These are phyloP conservation scores for Limnephilus rhombicus DNA, from an alignment of 2,888 invertebrate genomes.

Conservation along the genomic window DNA sequence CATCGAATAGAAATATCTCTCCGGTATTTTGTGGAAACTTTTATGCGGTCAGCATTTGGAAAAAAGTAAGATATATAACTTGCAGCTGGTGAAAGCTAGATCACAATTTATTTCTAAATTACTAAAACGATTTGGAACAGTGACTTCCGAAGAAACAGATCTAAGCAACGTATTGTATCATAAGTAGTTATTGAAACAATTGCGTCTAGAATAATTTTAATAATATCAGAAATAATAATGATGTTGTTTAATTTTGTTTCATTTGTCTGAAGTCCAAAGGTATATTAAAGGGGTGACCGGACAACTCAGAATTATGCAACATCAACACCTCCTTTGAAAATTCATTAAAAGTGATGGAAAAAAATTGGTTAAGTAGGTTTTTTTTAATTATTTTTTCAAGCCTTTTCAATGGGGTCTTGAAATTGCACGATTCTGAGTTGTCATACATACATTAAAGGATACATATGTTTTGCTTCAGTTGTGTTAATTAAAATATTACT, in stretches of 20 bases:
- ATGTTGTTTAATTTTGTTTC: neutral
- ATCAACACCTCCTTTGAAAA: too few relatives aligned
- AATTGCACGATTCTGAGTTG: too few relatives aligned
- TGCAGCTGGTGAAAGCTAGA: neutral
- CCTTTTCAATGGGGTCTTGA: too few relatives aligned
- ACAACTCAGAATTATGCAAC: too few relatives aligned
- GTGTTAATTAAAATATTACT: neutral
- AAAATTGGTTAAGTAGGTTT: too few relatives aligned
- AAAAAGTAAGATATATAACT: neutral
- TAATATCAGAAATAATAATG: neutral
- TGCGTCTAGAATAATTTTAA: neutral
- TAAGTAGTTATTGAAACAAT: neutral
- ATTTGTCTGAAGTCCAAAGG: neutral
- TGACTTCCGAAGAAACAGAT: neutral
- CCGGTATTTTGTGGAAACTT: neutral
- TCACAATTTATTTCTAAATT: neutral
- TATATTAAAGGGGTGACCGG: too few relatives aligned
- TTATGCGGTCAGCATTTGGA: too few relatives aligned
- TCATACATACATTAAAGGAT: too few relatives aligned
- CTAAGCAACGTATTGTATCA: neutral
- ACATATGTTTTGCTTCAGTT: neutral
- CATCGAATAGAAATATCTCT: neutral
- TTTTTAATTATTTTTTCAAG: too few relatives aligned
- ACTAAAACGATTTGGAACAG: neutral
- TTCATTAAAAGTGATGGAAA: too few relatives aligned